Evolutionary conservation across 2,888 invertebrate species (phyloP).

Genomic region (Dasypogon diadema): DNA sequence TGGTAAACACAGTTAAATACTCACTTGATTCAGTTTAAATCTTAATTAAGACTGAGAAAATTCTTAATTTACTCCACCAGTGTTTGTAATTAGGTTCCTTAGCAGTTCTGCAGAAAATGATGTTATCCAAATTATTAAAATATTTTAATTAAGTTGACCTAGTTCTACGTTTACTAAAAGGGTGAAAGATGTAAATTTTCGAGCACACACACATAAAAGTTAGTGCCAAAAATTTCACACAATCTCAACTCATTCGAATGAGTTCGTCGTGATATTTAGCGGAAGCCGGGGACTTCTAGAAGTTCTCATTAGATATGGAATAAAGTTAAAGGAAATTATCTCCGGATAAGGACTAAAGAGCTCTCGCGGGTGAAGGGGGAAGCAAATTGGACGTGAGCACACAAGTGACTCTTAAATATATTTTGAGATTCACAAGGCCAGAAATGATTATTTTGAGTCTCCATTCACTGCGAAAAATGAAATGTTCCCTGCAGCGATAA

Average conservation of each 20-base stretch:
- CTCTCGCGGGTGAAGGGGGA: neutral
- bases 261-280: neutral
- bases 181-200: constrained; percentile 16
- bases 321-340: constrained; percentile 28
- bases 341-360: constrained; percentile 16
- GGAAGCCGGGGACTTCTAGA: neutral
- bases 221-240: constrained; percentile 43
- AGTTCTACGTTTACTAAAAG: constrained; percentile 22
- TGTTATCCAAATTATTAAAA: constrained; percentile 44
- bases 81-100: constrained; percentile 35
- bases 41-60: constrained; percentile 39
- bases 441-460: constrained; percentile 19
- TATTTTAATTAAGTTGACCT: constrained; percentile 47
- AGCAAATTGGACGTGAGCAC: constrained; percentile 30
- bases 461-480: neutral
- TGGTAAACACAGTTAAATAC: constrained; percentile 29
- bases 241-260: constrained; percentile 28
- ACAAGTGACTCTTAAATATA: neutral
- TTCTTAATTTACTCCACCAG: constrained; percentile 31
- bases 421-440: neutral
- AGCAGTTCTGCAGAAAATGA: constrained; percentile 16
- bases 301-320: constrained; percentile 33
- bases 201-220: constrained; percentile 25
- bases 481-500: neutral
- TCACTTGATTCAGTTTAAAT: constrained; percentile 28